Evolutionary conservation across 2,888 invertebrate genomes (phyloP), one percentile per base, ranked within the genome.

Genomic region (Oscheius sp.): DNA sequence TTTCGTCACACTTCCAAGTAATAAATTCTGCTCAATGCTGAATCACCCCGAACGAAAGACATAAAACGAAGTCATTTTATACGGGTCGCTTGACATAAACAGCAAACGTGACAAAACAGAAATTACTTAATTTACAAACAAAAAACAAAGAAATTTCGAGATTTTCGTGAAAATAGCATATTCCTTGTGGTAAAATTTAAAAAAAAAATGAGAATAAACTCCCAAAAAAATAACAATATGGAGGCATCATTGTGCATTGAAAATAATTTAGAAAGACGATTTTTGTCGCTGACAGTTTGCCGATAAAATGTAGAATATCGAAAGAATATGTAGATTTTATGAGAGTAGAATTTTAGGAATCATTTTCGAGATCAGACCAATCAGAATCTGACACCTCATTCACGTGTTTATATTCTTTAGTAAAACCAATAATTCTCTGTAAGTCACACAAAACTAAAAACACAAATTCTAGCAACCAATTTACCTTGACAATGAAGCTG

Each of bases 401-500:
- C 35, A 35, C 35, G 27, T 58, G 27, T 9, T 25, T 58, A 58
- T 58, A 27, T 23, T 25, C 27, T 58, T 58, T 58, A 27, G 58
- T 58, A 25, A 58, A 58, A 25, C 21, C 16, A 27, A 58, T 25
- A 0, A 29, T 58, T 6, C 27, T 58, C 58, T 58, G 58, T 12
- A 58, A 58, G 27, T 6, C 45, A 52, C 43, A 35, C 61, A 21
- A n/a, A 29, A 49, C 52, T 66, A 25, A 41, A 61, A 43, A 72
- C 88, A n/a, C n/a, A 21, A 23, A 55, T 16, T 13, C 21, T 18
- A 13, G 16, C 21, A 7, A 23, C 21, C 6, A 21, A 25, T 25
- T 84, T 87, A 95, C 95, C 93, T 95, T 96, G 79, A 95, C 93
- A 88, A 98, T 94, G 89, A 95, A 95, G 88, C 95, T 94, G 86